Percentiles rank a stretch among this genome's conserved stretches.
phyloP scores from a whole-genome alignment of 2,113 vertebrate genomes.

The Bujurquina vittata region DNA sequence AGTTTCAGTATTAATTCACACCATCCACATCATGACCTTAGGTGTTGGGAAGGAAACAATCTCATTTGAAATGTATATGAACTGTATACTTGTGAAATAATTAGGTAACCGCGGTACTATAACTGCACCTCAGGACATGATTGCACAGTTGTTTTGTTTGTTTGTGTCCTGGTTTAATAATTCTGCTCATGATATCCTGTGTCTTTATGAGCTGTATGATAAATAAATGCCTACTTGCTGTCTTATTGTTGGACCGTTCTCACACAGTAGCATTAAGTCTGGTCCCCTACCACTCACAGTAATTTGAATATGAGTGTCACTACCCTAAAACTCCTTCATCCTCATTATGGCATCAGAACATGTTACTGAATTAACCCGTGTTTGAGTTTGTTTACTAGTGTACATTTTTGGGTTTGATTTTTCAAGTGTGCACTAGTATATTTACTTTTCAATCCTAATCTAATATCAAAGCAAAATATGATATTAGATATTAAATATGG shows the following conservation, averaged over 20 bases:
- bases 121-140: not conserved
- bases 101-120: not conserved
- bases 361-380: not conserved
- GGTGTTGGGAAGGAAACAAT: not conserved
- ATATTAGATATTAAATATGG: too few species aligned
- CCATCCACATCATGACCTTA: not conserved
- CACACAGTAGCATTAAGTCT: not conserved
- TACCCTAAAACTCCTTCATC: not conserved
- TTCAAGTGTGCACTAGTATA: not conserved
- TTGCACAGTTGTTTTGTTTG: not conserved
- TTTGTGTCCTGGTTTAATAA: not conserved
- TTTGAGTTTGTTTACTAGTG: not conserved
- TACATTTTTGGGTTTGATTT: not conserved
- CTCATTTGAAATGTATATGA: not conserved
- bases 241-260: not conserved
- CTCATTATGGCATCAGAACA: not conserved
- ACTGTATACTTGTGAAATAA: not conserved
- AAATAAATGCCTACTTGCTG: not conserved
- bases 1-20: not conserved
- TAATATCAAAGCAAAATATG: not conserved
- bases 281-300: not conserved
- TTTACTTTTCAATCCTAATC: too few species aligned
- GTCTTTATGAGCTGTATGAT: not conserved
- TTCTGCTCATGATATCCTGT: not conserved
- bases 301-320: not conserved